phyloP scores from a whole-genome alignment of 2,113 vertebrate species.

The Xenus cinereus region DNA sequence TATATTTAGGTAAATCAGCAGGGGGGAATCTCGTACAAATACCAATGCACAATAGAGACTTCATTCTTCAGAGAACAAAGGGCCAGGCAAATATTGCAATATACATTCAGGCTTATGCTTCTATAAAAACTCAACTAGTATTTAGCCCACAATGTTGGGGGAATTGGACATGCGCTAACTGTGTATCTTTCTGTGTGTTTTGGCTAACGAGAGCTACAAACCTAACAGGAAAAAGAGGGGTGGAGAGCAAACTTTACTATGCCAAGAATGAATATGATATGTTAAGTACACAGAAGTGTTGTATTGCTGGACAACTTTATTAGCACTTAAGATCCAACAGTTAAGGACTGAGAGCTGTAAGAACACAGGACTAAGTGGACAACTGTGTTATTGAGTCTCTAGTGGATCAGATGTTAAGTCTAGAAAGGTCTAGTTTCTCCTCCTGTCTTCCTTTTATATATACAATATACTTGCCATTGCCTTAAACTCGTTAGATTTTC shows the following conservation, averaged over 20 bases:
- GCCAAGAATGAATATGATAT: not conserved
- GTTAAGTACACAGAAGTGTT: not conserved
- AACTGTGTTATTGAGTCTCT: not conserved
- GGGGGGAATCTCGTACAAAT: not conserved
- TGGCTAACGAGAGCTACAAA: not conserved
- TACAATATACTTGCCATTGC: not conserved
- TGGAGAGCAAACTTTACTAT: not conserved
- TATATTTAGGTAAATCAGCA: not conserved
- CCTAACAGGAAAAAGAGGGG: not conserved
- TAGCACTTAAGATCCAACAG: not conserved
- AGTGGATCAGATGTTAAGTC: no score
- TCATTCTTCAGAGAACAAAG: not conserved
- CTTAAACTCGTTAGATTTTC: not conserved
- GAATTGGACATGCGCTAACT: not conserved
- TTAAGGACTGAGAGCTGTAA: not conserved
- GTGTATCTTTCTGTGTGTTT: not conserved
- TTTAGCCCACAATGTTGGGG: not conserved
- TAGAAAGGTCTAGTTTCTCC: not conserved
- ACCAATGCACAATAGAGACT: not conserved
- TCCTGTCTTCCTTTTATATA: not conserved
- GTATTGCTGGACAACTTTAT: not conserved
- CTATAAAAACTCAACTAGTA: not conserved
- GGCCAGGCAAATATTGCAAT: not conserved
- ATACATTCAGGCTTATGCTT: not conserved
- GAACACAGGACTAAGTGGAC: not conserved